These are phyloP conservation scores for Meghimatium bilineatum DNA, from an alignment of 2,888 invertebrate genomes.

Conservation along the genomic window DNA sequence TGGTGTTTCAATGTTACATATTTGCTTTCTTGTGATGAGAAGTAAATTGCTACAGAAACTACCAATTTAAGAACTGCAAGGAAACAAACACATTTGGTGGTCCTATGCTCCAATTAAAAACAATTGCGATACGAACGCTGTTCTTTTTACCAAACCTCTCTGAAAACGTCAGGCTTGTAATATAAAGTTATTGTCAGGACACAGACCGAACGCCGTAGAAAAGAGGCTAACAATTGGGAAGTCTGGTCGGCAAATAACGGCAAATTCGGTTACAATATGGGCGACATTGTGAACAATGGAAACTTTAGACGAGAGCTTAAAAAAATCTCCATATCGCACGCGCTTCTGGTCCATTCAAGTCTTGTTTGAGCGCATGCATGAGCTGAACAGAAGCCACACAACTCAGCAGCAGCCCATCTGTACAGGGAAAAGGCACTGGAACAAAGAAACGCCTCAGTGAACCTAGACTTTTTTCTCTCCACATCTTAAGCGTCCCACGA, in stretches of 20 bases:
- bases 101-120: too few species aligned
- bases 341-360: slow-evolving; percentile 27
- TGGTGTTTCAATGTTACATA: too few species aligned
- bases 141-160: not conserved
- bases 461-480: not conserved
- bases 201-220: not conserved
- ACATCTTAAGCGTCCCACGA: not conserved
- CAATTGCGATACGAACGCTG: not conserved
- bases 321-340: slow-evolving; percentile 27
- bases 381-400: slow-evolving; percentile 20
- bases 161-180: not conserved
- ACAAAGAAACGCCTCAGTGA: slow-evolving; percentile 36
- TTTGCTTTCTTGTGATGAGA: too few species aligned
- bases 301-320: slow-evolving; percentile 8
- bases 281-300: slow-evolving; percentile 18
- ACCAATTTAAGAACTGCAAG: too few species aligned
- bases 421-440: slow-evolving; percentile 2
- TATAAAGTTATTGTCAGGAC: slow-evolving; percentile 1
- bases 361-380: slow-evolving; percentile 30
- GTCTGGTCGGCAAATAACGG: not conserved
- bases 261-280: slow-evolving; percentile 34
- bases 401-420: slow-evolving; percentile 33
- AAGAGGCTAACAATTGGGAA: not conserved
- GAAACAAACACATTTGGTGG: too few species aligned
- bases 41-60: too few species aligned